phyloP scores from a whole-genome alignment of 2,113 vertebrate species.

The Heterochromis multidens region DNA sequence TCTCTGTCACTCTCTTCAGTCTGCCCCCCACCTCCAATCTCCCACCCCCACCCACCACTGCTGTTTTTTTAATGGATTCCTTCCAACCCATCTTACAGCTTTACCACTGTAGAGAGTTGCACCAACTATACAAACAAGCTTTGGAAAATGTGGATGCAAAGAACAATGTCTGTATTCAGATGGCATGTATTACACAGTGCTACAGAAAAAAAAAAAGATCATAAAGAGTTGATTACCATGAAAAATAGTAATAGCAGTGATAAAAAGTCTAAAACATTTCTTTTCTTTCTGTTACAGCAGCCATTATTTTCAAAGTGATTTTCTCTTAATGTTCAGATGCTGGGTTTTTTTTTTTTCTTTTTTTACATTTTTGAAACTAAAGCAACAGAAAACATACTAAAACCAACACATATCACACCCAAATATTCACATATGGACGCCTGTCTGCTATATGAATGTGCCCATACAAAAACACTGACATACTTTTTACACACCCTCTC shows the following conservation, averaged over 20 bases:
- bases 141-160: not conserved
- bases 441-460: not conserved
- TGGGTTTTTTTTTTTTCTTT: not conserved
- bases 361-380: not conserved
- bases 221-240: not conserved
- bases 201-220: not conserved
- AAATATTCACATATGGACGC: not conserved
- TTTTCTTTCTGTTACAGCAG: not conserved
- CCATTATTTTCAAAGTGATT: not conserved
- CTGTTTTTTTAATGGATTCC: conserved; percentile 48
- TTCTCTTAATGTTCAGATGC: not conserved
- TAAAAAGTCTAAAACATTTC: not conserved
- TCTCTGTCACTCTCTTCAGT: conserved; percentile 57
- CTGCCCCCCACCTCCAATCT: not conserved
- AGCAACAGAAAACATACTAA: not conserved
- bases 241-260: not conserved
- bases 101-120: conserved; percentile 1
- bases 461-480: not conserved
- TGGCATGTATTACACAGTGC: not conserved
- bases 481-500: not conserved
- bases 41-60: conserved; percentile 1
- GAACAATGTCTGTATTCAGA: not conserved
- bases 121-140: not conserved
- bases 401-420: not conserved
- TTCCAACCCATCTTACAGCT: conserved; percentile 8